These are phyloP conservation scores for Lobophora halterata DNA, from an alignment of 2,888 invertebrate genomes.

Conservation along the genomic window DNA sequence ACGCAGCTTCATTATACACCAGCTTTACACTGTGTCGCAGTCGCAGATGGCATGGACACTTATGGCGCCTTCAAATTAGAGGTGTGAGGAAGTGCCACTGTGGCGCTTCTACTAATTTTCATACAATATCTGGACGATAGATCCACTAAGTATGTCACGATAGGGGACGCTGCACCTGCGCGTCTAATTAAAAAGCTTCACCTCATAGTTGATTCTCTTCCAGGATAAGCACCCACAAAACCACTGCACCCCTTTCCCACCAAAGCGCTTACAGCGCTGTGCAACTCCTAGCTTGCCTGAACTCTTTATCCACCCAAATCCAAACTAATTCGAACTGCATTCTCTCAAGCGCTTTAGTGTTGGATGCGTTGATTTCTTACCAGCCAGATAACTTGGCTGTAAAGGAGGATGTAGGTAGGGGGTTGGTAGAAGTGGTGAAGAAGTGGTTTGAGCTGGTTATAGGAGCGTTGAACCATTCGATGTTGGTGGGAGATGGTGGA, in stretches of 20 bases:
- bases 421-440: constrained; percentile 52
- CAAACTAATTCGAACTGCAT: constrained; percentile 47
- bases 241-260: constrained; percentile 57
- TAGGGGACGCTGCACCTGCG: no score
- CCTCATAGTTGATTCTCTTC: no score
- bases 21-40: no score
- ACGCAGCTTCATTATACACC: no score
- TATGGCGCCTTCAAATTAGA: no score
- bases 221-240: constrained; percentile 54
- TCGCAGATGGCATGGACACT: no score
- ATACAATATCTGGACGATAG: no score
- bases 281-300: constrained; percentile 63
- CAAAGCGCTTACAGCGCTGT: constrained; percentile 70
- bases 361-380: constrained; percentile 60
- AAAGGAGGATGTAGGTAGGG: constrained; percentile 27
- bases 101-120: no score
- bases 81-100: no score
- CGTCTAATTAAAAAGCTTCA: no score
- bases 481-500: constrained; percentile 47
- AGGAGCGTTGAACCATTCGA: constrained; percentile 54
- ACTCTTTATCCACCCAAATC: constrained; percentile 46
- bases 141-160: no score
- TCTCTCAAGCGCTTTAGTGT: constrained; percentile 61
- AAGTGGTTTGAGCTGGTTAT: constrained; percentile 59
- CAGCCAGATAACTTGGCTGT: constrained; percentile 55